Percentiles rank a stretch among this genome's conserved stretches.
Evolutionary conservation across 1,140 invertebrate species (phyloP).

Genomic region (Triops longicaudatus): DNA sequence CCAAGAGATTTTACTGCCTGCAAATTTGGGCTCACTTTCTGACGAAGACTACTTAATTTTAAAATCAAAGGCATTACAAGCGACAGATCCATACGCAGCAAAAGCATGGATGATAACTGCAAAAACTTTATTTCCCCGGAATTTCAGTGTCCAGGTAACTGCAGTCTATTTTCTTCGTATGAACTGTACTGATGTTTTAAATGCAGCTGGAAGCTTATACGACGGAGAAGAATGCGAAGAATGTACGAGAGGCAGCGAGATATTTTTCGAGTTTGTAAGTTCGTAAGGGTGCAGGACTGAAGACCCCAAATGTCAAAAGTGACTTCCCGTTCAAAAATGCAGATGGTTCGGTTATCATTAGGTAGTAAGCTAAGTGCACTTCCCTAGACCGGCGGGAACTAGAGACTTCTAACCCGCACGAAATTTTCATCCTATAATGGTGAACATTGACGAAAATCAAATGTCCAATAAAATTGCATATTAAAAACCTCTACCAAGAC

Average conservation of each 20-base stretch:
- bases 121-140: conserved; percentile 73
- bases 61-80: conserved; percentile 59
- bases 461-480: too few relatives aligned
- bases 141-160: conserved; percentile 68
- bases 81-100: conserved; percentile 61
- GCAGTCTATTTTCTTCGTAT: neutral
- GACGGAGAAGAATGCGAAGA: conserved; percentile 66
- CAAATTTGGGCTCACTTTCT: conserved; percentile 29
- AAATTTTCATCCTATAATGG: too few relatives aligned
- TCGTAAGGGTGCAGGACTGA: too few relatives aligned
- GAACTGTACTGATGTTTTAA: conserved; percentile 16
- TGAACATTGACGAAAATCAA: too few relatives aligned
- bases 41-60: conserved; percentile 66
- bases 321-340: too few relatives aligned
- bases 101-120: conserved; percentile 88
- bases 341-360: too few relatives aligned
- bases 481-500: too few relatives aligned
- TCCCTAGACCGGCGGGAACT: too few relatives aligned
- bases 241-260: conserved; percentile 70
- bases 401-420: too few relatives aligned
- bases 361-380: too few relatives aligned
- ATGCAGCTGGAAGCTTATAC: conserved; percentile 66
- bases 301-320: too few relatives aligned
- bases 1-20: neutral
- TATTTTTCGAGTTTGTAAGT: conserved; percentile 60